Evolutionary conservation across 2,113 vertebrate genomes (phyloP).

Genomic region (Peromyscus californicus): DNA sequence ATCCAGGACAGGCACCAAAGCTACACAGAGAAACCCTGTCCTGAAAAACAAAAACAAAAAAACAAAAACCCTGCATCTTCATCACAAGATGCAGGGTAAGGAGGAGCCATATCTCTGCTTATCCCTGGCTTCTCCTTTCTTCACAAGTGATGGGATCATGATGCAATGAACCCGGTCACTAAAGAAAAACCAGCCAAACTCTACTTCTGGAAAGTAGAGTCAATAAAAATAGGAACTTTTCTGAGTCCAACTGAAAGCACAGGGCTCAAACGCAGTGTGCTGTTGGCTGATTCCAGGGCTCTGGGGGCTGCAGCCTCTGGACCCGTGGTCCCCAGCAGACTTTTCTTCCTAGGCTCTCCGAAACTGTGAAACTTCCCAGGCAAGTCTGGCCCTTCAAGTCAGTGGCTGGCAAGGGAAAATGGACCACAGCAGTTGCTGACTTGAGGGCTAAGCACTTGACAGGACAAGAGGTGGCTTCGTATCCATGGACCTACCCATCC

Average conservation of each 20-base stretch:
- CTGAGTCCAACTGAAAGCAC: constrained; percentile 4
- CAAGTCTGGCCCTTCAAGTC: background rate
- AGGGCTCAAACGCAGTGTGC: background rate
- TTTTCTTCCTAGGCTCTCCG: background rate
- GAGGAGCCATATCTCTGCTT: background rate
- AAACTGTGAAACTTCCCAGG: constrained; percentile 23
- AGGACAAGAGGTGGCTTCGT: background rate
- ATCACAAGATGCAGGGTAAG: background rate
- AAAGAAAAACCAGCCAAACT: constrained; percentile 27
- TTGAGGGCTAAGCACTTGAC: background rate
- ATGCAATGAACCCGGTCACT: constrained; percentile 6
- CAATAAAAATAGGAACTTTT: constrained; percentile 5
- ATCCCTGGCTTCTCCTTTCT: constrained; percentile 41
- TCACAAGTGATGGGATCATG: constrained; percentile 14
- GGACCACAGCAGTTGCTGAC: background rate
- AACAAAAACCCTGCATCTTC: background rate
- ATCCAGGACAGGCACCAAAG: too few species aligned
- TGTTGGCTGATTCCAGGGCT: background rate
- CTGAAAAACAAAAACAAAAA: background rate
- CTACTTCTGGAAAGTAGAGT: constrained; percentile 42
- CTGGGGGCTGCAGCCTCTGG: background rate
- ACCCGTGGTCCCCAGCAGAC: background rate
- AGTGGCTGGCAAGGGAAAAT: background rate
- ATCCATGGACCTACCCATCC: background rate
- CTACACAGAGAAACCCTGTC: too few species aligned